These are phyloP conservation scores for Agonopterix alstromeriana DNA, from an alignment of 2,888 invertebrate genomes.

Conservation along the genomic window DNA sequence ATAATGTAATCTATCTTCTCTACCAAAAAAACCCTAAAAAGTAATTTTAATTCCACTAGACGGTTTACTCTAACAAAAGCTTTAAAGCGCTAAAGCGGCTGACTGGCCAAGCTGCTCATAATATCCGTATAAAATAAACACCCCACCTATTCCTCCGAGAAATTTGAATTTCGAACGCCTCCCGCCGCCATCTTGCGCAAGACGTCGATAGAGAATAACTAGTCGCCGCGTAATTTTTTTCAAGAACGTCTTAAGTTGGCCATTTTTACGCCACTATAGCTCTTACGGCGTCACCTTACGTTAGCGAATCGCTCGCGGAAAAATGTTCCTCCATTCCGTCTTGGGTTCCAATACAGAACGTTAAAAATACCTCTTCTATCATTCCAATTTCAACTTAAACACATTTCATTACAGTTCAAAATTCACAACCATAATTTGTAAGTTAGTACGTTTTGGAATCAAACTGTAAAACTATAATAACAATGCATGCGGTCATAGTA, in stretches of 20 bases:
- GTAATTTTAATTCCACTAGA: constrained; percentile 20
- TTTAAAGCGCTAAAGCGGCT: constrained; percentile 41
- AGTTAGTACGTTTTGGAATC: constrained; percentile 21
- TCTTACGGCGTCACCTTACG: constrained; percentile 67
- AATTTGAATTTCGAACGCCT: constrained; percentile 72
- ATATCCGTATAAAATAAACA: constrained; percentile 39
- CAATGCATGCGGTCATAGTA: constrained; percentile 52
- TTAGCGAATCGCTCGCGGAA: constrained; percentile 72
- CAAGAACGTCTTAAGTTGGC: constrained; percentile 71
- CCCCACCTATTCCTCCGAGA: constrained; percentile 70
- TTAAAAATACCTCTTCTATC: accelerated
- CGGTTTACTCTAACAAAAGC: constrained; percentile 22
- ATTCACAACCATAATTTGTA: not conserved
- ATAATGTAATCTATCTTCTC: too few relatives aligned
- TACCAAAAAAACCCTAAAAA: too few relatives aligned
- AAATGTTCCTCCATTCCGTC: constrained; percentile 59
- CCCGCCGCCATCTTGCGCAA: constrained; percentile 71
- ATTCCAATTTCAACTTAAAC: not conserved
- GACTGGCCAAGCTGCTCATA: constrained; percentile 11
- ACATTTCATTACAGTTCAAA: not conserved
- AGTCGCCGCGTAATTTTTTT: constrained; percentile 62
- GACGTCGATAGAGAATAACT: constrained; percentile 74
- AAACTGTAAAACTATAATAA: constrained; percentile 57
- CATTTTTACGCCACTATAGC: constrained; percentile 73
- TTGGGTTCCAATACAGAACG: constrained; percentile 21